Conservation (phyloP, 1,140 invertebrate species). For the Diabrotica undecimpunctata region DNA sequence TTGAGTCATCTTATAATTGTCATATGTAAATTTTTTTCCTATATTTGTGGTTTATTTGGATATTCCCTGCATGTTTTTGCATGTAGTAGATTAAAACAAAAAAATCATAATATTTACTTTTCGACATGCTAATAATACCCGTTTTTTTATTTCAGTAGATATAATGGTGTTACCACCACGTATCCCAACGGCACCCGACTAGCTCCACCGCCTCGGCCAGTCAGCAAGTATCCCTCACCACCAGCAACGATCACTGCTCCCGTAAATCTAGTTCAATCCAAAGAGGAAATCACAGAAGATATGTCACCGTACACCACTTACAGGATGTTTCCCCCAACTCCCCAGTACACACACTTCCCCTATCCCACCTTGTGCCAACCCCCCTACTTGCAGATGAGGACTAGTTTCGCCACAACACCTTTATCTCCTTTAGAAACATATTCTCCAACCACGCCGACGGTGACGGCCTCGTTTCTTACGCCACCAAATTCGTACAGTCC, state of each 20-base stretch:
- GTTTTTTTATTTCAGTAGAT: slow-evolving; percentile 27
- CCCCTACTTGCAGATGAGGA: slow-evolving; percentile 32
- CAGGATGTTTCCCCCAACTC: slow-evolving; percentile 30
- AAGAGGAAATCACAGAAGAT: slow-evolving; percentile 38
- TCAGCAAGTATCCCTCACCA: slow-evolving; percentile 41
- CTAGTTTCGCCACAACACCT: slow-evolving; percentile 39
- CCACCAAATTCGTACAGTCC: slow-evolving; percentile 40
- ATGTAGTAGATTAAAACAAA: too few relatives aligned
- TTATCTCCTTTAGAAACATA: slow-evolving; percentile 43
- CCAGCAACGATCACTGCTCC: slow-evolving; percentile 36
- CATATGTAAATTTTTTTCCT: too few relatives aligned
- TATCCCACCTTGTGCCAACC: slow-evolving; percentile 38
- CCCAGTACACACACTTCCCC: slow-evolving; percentile 32
- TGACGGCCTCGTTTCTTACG: slow-evolving; percentile 41
- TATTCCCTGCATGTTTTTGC: too few relatives aligned
- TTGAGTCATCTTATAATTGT: too few relatives aligned
- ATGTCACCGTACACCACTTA: slow-evolving; percentile 32
- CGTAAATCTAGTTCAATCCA: slow-evolving; percentile 43
- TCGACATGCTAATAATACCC: too few relatives aligned
- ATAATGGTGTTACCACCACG: slow-evolving; percentile 42
- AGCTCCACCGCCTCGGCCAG: slow-evolving; percentile 34
- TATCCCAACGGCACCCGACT: slow-evolving; percentile 42
- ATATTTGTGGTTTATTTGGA: too few relatives aligned
- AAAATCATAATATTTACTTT: too few relatives aligned
- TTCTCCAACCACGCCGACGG: slow-evolving; percentile 39